Evolutionary conservation across 2,888 invertebrate genomes (phyloP).

Genomic region (Hypolimnas misippus): DNA sequence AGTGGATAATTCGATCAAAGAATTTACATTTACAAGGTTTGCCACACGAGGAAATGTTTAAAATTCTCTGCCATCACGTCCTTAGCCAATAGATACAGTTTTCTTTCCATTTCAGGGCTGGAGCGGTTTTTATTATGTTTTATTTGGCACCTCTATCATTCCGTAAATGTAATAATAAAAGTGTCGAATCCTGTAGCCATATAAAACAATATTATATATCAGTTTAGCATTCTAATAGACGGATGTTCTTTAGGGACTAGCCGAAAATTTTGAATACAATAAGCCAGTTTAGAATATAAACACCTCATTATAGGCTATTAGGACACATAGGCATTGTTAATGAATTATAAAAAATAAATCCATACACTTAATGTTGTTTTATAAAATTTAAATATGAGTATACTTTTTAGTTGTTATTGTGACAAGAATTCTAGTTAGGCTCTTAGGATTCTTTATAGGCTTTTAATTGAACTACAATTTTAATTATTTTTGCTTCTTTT

Average conservation of each 20-base stretch:
- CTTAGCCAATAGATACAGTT: no score
- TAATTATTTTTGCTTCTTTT: no score
- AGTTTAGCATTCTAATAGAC: not conserved
- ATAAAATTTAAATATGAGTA: not conserved
- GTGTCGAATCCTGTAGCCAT: not conserved
- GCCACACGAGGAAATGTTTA: no score
- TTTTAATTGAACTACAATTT: no score
- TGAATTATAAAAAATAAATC: not conserved
- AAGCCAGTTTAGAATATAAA: slow-evolving; percentile 14
- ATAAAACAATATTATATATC: not conserved
- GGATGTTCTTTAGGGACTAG: slow-evolving; percentile 9
- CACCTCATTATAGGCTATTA: slow-evolving; percentile 22
- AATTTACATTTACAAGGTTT: no score
- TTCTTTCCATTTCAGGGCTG: no score
- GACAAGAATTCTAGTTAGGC: not conserved
- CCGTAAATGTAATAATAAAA: not conserved
- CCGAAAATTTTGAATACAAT: slow-evolving; percentile 19
- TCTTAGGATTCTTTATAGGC: no score
- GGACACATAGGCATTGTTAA: slow-evolving; percentile 3
- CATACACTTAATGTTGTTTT: not conserved
- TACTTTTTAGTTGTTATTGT: not conserved
- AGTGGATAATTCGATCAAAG: no score
- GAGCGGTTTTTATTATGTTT: no score
- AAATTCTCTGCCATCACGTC: no score
- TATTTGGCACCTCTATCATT: not conserved